Percentiles rank a stretch among this genome's conserved stretches.
Conservation (phyloP, 2,797 vertebrate genomes). For the Falco concolor region DNA sequence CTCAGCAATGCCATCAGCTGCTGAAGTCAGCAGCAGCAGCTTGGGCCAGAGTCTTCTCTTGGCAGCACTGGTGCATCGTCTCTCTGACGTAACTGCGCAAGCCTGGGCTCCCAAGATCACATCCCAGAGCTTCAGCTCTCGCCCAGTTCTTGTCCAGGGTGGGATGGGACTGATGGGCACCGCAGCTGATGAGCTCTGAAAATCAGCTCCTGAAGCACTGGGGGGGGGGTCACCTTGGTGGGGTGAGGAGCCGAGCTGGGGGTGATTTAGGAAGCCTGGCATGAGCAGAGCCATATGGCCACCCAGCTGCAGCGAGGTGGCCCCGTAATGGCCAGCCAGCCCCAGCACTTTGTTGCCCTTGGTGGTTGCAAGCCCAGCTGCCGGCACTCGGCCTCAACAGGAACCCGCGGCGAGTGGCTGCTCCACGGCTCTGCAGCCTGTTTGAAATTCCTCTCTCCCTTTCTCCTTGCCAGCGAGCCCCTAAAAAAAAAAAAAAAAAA, state of each 20-base stretch:
- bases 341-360: neutral
- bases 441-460: neutral
- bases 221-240: neutral
- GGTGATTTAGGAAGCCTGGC: neutral
- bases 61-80: neutral
- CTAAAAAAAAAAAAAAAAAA: neutral
- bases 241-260: neutral
- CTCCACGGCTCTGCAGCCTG: neutral
- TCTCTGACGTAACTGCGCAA: neutral
- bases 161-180: neutral
- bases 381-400: neutral
- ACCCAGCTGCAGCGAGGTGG: accelerated
- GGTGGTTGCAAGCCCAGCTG: accelerated
- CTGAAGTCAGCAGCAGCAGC: conserved; percentile 11
- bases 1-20: neutral
- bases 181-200: neutral
- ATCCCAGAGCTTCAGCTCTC: neutral
- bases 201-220: neutral
- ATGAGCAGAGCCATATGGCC: neutral
- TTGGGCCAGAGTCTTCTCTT: neutral
- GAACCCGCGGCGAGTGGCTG: neutral
- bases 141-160: neutral
- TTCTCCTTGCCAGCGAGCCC: accelerated
- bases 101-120: neutral
- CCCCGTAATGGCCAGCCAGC: neutral